Conservation (phyloP, 1,140 invertebrate species). For the Zaprionus gabonicus region DNA sequence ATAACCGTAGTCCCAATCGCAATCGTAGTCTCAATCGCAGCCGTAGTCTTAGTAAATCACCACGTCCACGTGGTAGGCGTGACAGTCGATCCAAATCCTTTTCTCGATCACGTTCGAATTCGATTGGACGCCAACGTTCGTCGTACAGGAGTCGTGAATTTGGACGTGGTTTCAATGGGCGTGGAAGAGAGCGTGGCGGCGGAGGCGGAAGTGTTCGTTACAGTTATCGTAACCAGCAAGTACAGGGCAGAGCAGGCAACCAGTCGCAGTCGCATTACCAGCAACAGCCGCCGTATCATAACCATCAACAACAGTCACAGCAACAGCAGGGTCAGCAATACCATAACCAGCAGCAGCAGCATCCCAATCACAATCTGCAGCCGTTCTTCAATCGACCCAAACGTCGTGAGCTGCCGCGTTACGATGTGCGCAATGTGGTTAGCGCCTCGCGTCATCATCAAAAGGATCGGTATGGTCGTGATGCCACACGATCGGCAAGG, state of each 20-base stretch:
- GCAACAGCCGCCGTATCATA: constrained; percentile 16
- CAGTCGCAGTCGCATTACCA: constrained; percentile 29
- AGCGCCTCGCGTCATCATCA: constrained; percentile 86
- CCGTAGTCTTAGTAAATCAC: constrained; percentile 42
- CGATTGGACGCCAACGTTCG: constrained; percentile 36
- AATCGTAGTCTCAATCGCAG: constrained; percentile 45
- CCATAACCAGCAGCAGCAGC: constrained; percentile 39
- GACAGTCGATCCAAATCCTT: constrained; percentile 62
- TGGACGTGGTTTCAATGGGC: constrained; percentile 7
- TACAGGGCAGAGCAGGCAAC: constrained; percentile 47
- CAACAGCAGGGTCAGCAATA: constrained; percentile 20
- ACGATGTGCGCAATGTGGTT: constrained; percentile 92
- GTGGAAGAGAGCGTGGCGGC: constrained; percentile 38
- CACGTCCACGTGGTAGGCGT: constrained; percentile 47
- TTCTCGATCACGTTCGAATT: constrained; percentile 58
- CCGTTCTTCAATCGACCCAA: constrained; percentile 87
- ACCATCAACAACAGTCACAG: constrained; percentile 6
- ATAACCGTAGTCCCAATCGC: constrained; percentile 39
- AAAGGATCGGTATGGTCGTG: constrained; percentile 93
- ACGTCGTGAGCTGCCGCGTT: constrained; percentile 91
- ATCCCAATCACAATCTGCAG: constrained; percentile 66
- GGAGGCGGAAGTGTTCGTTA: constrained; percentile 36
- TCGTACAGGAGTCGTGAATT: constrained; percentile 44
- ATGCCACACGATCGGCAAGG: constrained; percentile 85
- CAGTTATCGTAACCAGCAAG: constrained; percentile 60